phyloP scores from a whole-genome alignment of 53 echinoderm and acorn worm genomes.

The Patiria pectinifera region DNA sequence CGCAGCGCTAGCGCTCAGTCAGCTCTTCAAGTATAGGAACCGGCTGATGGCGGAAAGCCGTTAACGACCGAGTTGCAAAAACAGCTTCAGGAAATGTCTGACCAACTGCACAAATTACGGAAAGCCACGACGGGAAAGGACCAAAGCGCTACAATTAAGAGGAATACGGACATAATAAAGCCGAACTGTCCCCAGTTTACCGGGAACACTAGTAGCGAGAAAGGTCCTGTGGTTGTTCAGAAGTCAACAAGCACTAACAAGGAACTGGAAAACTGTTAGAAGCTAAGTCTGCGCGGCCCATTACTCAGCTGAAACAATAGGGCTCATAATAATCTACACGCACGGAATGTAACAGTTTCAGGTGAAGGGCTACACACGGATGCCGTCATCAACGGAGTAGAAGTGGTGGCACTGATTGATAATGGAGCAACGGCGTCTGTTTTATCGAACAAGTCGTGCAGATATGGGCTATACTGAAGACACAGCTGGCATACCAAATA shows the following conservation, averaged over 20 bases:
- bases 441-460: too few species aligned
- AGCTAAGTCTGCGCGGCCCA: not conserved
- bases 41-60: not conserved
- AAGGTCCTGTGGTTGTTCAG: too few species aligned
- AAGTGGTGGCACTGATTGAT: too few species aligned
- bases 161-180: not conserved
- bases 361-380: too few species aligned
- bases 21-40: not conserved
- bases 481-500: too few species aligned
- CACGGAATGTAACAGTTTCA: too few species aligned
- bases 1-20: not conserved
- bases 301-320: not conserved
- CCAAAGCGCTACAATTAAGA: conserved; percentile 1
- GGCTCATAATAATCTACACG: too few species aligned
- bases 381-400: too few species aligned
- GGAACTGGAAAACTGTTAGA: not conserved
- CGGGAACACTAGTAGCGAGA: too few species aligned
- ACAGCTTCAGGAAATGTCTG: not conserved
- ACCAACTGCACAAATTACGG: not conserved
- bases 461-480: too few species aligned
- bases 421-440: too few species aligned
- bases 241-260: not conserved
- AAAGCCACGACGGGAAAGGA: not conserved
- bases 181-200: not conserved
- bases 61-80: not conserved